Percentiles rank a stretch among this genome's conserved stretches.
These are phyloP conservation scores for Xyliphius kryptos DNA, from an alignment of 2,113 vertebrate species.

Conservation along the genomic window DNA sequence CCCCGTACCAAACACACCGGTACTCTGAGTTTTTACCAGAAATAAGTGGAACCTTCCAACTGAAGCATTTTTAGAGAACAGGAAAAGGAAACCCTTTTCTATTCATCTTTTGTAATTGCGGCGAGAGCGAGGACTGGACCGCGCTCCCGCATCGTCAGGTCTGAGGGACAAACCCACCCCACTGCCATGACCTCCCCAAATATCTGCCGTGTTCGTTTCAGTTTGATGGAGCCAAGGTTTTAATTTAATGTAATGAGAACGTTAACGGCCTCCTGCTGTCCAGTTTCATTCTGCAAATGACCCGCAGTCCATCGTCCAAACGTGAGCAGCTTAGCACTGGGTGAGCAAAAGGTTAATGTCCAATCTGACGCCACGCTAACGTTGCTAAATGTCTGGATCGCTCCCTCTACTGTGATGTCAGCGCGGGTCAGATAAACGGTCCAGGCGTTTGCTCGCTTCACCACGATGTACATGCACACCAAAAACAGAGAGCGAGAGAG, in stretches of 20 bases:
- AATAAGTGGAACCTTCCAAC: background rate
- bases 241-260: constrained; percentile 26
- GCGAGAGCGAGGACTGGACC: constrained; percentile 20
- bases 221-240: constrained; percentile 24
- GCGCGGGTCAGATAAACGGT: constrained; percentile 38
- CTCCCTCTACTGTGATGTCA: constrained; percentile 39
- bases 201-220: constrained; percentile 39
- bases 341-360: constrained; percentile 52
- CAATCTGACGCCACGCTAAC: constrained; percentile 36
- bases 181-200: background rate
- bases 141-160: constrained; percentile 21
- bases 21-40: background rate
- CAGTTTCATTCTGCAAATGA: constrained; percentile 36
- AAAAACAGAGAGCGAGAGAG: background rate
- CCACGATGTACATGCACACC: background rate
- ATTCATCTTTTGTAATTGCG: constrained; percentile 6
- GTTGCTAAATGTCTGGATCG: constrained; percentile 45
- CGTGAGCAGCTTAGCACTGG: constrained; percentile 46
- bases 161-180: background rate
- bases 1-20: constrained; percentile 27
- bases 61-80: no score
- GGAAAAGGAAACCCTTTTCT: background rate
- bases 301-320: constrained; percentile 32
- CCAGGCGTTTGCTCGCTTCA: constrained; percentile 28
- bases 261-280: constrained; percentile 31